Percentiles rank a stretch among this genome's conserved stretches.
phyloP scores from a whole-genome alignment of 2,113 vertebrate genomes.

The Salvelinus sp. region DNA sequence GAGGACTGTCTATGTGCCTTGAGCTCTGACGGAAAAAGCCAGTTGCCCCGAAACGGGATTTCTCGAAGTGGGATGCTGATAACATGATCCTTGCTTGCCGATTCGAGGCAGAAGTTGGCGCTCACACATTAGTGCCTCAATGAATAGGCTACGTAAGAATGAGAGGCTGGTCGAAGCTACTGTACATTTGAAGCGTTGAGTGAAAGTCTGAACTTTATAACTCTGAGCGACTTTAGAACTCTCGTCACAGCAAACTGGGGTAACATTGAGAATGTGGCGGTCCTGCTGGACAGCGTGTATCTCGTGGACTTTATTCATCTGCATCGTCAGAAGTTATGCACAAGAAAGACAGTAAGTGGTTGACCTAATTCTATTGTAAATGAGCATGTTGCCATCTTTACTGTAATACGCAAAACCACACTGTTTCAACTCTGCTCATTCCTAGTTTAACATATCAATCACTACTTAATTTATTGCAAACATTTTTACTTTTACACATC shows the following conservation, averaged over 20 bases:
- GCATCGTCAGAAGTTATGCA: slow-evolving; percentile 58
- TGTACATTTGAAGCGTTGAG: slow-evolving; percentile 24
- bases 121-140: slow-evolving; percentile 37
- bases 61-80: slow-evolving; percentile 59
- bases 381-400: slow-evolving; percentile 1
- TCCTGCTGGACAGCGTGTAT: slow-evolving; percentile 57
- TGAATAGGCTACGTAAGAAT: slow-evolving; percentile 53
- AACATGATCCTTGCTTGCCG: slow-evolving; percentile 53
- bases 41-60: slow-evolving; percentile 50
- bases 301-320: slow-evolving; percentile 68
- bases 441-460: neutral
- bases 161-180: slow-evolving; percentile 9
- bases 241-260: slow-evolving; percentile 27
- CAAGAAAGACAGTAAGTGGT: slow-evolving; percentile 73
- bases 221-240: slow-evolving; percentile 16
- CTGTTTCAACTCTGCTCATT: neutral
- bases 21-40: slow-evolving; percentile 46
- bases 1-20: slow-evolving; percentile 63
- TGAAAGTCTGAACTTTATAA: slow-evolving; percentile 7
- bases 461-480: too few species aligned
- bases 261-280: slow-evolving; percentile 56
- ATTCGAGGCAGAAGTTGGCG: slow-evolving; percentile 40
- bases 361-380: slow-evolving; percentile 23
- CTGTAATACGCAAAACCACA: neutral
- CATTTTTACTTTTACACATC: too few species aligned